Conservation (phyloP, 2,888 invertebrate species). For the Cosmopolites sordidus region DNA sequence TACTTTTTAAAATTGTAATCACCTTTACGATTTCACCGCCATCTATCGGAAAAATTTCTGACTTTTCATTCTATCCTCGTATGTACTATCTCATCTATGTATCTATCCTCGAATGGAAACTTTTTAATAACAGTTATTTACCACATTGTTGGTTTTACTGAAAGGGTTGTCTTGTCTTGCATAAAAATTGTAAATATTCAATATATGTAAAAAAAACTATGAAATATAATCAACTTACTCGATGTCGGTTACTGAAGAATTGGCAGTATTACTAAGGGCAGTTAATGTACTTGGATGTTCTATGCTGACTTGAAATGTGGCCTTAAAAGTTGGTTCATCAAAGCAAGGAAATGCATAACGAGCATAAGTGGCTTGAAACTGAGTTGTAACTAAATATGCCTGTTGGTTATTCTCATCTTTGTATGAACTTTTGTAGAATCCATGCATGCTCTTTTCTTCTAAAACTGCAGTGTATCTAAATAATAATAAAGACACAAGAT, state of each 20-base stretch:
- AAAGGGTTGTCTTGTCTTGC: no score
- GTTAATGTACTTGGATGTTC: constrained; percentile 36
- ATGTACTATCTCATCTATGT: no score
- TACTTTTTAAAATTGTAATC: no score
- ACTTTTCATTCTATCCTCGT: no score
- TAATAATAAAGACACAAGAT: not conserved
- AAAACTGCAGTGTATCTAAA: constrained; percentile 34
- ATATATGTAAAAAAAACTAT: no score
- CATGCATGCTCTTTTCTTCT: constrained; percentile 44
- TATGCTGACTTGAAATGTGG: constrained; percentile 48
- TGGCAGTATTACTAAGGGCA: constrained; percentile 31
- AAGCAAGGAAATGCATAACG: constrained; percentile 74
- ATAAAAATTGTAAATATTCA: no score
- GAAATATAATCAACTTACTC: not conserved
- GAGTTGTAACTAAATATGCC: constrained; percentile 56
- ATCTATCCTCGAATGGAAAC: no score
- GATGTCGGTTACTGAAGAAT: not conserved
- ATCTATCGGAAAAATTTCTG: no score
- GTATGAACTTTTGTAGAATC: constrained; percentile 54
- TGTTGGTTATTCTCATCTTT: constrained; percentile 31
- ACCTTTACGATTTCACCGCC: no score
- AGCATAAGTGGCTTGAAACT: constrained; percentile 65
- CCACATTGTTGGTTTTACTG: no score
- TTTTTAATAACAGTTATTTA: no score
- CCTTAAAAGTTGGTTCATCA: constrained; percentile 57